Evolutionary conservation across 37 sponge, comb jelly and placozoan genomes (phyloP).

Genomic region (Theonella swinhoei): DNA sequence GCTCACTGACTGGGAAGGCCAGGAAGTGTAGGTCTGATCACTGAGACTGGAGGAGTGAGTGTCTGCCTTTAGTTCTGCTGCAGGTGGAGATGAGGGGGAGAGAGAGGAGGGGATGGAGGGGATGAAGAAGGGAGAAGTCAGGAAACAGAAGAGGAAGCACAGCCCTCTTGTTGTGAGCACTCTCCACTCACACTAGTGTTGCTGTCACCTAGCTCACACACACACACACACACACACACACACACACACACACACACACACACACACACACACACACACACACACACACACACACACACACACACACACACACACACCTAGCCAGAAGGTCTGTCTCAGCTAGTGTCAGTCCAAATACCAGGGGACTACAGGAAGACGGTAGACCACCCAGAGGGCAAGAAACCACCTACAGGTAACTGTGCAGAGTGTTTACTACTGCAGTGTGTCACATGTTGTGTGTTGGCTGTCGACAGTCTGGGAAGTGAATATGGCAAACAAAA

Average conservation of each 20-base stretch:
- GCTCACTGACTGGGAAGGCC: too few species aligned
- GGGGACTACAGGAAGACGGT: conserved; percentile 1
- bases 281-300: too few species aligned
- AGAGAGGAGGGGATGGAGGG: not conserved
- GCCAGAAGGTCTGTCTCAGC: conserved; percentile 42
- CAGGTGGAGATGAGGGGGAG: not conserved
- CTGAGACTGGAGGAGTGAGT: not conserved
- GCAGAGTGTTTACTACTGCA: too few species aligned
- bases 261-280: too few species aligned
- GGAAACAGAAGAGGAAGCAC: not conserved
- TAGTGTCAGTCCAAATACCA: conserved; percentile 25
- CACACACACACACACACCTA: too few species aligned
- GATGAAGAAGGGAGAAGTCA: not conserved
- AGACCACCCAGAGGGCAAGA: conserved; percentile 2
- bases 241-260: too few species aligned
- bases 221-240: too few species aligned
- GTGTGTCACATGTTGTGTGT: too few species aligned
- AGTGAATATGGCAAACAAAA: conserved; percentile 48
- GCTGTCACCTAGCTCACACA: too few species aligned
- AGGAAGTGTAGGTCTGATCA: too few species aligned
- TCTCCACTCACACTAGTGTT: not conserved
- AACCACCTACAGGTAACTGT: conserved; percentile 14
- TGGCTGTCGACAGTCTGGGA: conserved; percentile 58
- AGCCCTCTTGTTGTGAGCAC: not conserved
- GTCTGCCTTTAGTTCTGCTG: not conserved